Evolutionary conservation across 2,888 invertebrate genomes (phyloP), one percentile per base, ranked within the genome.

Genomic region (Chymomyza procnemis): DNA sequence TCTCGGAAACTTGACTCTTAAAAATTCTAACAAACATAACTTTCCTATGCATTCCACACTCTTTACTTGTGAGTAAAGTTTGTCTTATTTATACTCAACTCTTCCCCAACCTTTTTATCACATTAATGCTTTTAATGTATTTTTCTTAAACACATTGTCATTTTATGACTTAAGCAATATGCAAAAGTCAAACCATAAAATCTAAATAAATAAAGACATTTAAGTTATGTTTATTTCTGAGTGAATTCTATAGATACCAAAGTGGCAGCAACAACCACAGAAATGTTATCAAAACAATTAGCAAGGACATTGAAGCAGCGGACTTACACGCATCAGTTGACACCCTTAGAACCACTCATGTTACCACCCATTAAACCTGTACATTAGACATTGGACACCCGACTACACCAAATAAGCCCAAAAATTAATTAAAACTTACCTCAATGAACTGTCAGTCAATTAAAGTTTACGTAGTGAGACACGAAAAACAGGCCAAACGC

Each of bases 391-490:
- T 19, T 50, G 50, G 19, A 50, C 18, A 9, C 9, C 64, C 47
- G 48, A 68, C 61, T 55, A 64, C 67, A 61, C 8, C 30, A 54
- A 52, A 62, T 63, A 56, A 69, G 70, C 61, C 69, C 64, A 71
- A 79, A 81, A 82, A 84, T 82, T 81, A 84, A 84, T 82, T 84
- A 80, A 84, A 84, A 79, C 79, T 84, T 84, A 79, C 84, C 84
- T 81, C 76, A 74, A 74, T 76, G 82, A 78, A 78, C 79, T 81
- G 84, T 76, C 81, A 84, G 76, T 79, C 84, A 82, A 82, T 84
- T 81, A 81, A 84, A 82, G 84, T 81, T 80, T 76, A 80, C 78
- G 76, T 81, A 75, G 75, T 41, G 73, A 74, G 74, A 73, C 78
- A 74, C 68, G 71, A 68, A 18, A 48, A 47, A 26, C 46, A n/a